Evolutionary conservation across 64 coral and sea anemone genomes (phyloP).

Genomic region (Orbicella faveolata): DNA sequence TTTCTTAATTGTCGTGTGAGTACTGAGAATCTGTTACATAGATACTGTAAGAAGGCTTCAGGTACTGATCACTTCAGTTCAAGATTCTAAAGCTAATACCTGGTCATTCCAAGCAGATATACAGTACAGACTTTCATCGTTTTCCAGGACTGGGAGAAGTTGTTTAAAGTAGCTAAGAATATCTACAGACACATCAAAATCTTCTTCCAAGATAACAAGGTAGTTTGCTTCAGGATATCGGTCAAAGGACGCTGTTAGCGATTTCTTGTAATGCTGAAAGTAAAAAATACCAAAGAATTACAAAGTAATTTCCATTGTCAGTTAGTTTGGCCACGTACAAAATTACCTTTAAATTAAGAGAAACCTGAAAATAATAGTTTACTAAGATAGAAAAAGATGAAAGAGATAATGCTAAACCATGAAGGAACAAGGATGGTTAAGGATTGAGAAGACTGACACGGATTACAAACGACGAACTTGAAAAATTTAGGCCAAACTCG

Average conservation of each 20-base stretch:
- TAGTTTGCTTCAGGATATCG: slow-evolving; percentile 61
- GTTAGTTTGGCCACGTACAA: too few species aligned
- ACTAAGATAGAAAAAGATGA: not conserved
- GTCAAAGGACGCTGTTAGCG: slow-evolving; percentile 64
- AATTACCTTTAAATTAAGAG: too few species aligned
- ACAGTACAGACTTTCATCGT: slow-evolving; percentile 90
- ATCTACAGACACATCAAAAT: slow-evolving; percentile 72
- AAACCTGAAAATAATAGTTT: too few species aligned
- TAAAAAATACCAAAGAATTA: not conserved
- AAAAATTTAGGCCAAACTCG: too few species aligned
- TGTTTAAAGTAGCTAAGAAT: slow-evolving; percentile 86
- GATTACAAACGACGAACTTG: too few species aligned
- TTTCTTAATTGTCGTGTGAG: too few species aligned
- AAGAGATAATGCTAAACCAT: not conserved
- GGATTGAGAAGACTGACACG: too few species aligned
- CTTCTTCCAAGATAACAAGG: slow-evolving; percentile 73
- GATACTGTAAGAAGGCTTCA: too few species aligned
- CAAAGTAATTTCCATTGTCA: too few species aligned
- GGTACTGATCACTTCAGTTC: too few species aligned
- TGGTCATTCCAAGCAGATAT: slow-evolving; percentile 98
- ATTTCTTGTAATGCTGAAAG: slow-evolving; percentile 85
- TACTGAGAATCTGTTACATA: too few species aligned
- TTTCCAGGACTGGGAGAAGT: slow-evolving; percentile 79
- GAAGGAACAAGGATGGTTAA: too few species aligned
- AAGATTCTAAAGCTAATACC: slow-evolving; percentile 10